Conservation (phyloP, 2,888 invertebrate species). For the Selenia dentaria region DNA sequence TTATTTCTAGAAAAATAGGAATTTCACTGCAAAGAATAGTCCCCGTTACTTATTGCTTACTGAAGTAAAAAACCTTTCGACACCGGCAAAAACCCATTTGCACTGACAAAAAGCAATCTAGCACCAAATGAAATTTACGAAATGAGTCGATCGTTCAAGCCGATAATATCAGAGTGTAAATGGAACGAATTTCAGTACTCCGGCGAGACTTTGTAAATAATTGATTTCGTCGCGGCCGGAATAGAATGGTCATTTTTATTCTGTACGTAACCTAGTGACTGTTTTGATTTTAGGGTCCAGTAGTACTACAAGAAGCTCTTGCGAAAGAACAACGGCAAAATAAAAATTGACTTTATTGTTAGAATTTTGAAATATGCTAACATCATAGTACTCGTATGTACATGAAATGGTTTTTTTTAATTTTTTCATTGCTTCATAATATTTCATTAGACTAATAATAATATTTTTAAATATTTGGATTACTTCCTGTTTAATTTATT, state of each 20-base stretch:
- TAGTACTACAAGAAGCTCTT: too few relatives aligned
- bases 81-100: constrained; percentile 1
- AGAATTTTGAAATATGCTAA: too few relatives aligned
- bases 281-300: neutral
- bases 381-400: too few relatives aligned
- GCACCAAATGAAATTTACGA: constrained; percentile 37
- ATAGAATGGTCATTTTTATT: constrained; percentile 23
- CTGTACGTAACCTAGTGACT: constrained; percentile 15
- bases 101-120: constrained; percentile 24
- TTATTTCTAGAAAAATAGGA: too few relatives aligned
- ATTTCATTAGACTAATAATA: too few relatives aligned
- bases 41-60: neutral
- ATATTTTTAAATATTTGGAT: too few relatives aligned
- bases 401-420: too few relatives aligned
- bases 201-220: constrained; percentile 31
- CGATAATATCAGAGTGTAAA: constrained; percentile 41
- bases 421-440: too few relatives aligned
- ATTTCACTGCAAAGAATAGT: neutral
- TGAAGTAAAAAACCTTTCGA: neutral
- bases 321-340: too few relatives aligned
- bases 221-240: constrained; percentile 29
- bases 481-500: too few relatives aligned
- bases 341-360: too few relatives aligned
- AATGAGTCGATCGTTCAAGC: constrained; percentile 36
- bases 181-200: constrained; percentile 45